Evolutionary conservation across 2,888 invertebrate genomes (phyloP).

Genomic region (Synergus japonicus): DNA sequence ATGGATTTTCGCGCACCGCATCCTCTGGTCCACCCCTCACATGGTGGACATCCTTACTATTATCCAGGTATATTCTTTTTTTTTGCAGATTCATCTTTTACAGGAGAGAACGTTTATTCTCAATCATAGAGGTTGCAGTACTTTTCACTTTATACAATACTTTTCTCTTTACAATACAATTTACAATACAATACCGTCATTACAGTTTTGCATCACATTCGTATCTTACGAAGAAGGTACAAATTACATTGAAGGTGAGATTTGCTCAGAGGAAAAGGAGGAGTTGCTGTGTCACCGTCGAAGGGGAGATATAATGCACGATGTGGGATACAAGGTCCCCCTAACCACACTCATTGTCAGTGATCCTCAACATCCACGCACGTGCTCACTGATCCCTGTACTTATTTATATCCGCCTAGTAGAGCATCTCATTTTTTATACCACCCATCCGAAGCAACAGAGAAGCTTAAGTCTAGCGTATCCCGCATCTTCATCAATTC

Average conservation of each 20-base stretch:
- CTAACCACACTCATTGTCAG: constrained; percentile 21
- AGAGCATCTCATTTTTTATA: constrained; percentile 26
- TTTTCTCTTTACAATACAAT: too few species aligned
- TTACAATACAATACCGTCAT: too few species aligned
- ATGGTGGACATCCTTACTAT: constrained; percentile 73
- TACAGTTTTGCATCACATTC: too few species aligned
- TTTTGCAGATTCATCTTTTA: not conserved
- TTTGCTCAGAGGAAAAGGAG: constrained; percentile 29
- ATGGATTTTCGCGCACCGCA: constrained; percentile 76
- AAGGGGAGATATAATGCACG: constrained; percentile 37
- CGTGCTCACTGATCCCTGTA: constrained; percentile 47
- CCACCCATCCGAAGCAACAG: not conserved
- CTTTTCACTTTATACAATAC: too few species aligned
- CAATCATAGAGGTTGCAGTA: not conserved
- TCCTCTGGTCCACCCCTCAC: constrained; percentile 73
- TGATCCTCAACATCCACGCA: constrained; percentile 41
- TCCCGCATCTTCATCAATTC: constrained; percentile 16
- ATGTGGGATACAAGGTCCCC: constrained; percentile 43
- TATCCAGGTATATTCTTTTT: constrained; percentile 62
- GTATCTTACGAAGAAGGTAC: not conserved
- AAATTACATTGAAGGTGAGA: constrained; percentile 37
- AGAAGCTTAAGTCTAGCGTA: constrained; percentile 5
- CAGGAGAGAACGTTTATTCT: not conserved
- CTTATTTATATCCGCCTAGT: constrained; percentile 43
- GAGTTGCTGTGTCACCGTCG: constrained; percentile 37